Conservation (phyloP, 2,113 vertebrate species). For the Oryzias javanicus region DNA sequence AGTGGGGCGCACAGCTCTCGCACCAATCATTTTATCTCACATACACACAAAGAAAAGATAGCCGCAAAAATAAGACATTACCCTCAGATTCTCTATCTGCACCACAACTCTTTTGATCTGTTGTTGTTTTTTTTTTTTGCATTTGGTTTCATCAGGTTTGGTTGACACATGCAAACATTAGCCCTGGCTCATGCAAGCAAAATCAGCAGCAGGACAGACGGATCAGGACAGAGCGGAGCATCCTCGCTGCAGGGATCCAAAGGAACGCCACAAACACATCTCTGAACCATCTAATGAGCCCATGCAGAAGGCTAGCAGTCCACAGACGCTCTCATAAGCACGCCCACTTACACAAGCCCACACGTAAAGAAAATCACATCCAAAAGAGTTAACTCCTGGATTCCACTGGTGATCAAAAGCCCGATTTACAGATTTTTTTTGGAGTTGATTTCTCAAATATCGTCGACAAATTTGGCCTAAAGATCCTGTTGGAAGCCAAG, state of each 20-base stretch:
- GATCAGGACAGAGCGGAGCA: slow-evolving; percentile 48
- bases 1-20: slow-evolving; percentile 32
- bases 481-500: slow-evolving; percentile 53
- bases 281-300: slow-evolving; percentile 55
- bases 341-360: slow-evolving; percentile 41
- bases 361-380: slow-evolving; percentile 53
- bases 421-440: slow-evolving; percentile 18
- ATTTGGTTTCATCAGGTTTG: slow-evolving; percentile 74
- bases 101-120: slow-evolving; percentile 25
- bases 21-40: slow-evolving; percentile 29
- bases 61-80: slow-evolving; percentile 45
- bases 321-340: slow-evolving; percentile 48
- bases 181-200: slow-evolving; percentile 64
- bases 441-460: not conserved
- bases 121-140: slow-evolving; percentile 26
- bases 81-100: slow-evolving; percentile 41
- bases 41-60: slow-evolving; percentile 45
- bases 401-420: slow-evolving; percentile 42
- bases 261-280: slow-evolving; percentile 46
- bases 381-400: slow-evolving; percentile 70
- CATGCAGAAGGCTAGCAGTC: slow-evolving; percentile 68
- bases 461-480: slow-evolving; percentile 1
- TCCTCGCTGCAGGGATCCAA: slow-evolving; percentile 49
- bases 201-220: slow-evolving; percentile 56
- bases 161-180: slow-evolving; percentile 71